Conservation (phyloP, 2,113 vertebrate species). For the Camelus bactrianus region DNA sequence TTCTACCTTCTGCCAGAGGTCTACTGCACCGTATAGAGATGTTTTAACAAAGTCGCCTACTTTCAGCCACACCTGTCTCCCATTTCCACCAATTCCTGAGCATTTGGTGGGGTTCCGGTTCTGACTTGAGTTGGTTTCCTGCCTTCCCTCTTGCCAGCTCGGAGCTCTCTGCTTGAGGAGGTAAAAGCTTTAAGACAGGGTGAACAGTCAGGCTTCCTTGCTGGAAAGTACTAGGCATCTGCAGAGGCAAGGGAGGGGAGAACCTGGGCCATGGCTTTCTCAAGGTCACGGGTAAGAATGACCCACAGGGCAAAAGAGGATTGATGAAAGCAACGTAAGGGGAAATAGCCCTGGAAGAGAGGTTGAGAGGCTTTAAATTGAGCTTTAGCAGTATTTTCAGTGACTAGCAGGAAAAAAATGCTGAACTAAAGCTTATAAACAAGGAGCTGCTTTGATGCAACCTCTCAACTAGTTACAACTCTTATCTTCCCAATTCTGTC, state of each 20-base stretch:
- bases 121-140: background rate
- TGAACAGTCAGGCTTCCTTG: background rate
- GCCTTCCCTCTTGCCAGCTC: background rate
- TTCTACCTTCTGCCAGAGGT: background rate
- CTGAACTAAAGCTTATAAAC: background rate
- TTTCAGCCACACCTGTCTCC: background rate
- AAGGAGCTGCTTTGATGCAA: slow-evolving; percentile 32
- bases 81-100: background rate
- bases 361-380: background rate
- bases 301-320: background rate
- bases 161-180: background rate
- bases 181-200: background rate
- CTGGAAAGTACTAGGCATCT: background rate
- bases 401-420: background rate
- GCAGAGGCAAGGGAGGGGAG: background rate
- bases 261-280: background rate
- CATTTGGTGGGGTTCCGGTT: background rate
- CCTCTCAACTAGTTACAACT: background rate
- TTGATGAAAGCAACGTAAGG: background rate
- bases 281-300: background rate
- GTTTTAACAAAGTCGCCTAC: background rate
- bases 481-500: background rate
- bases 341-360: background rate
- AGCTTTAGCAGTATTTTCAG: background rate
- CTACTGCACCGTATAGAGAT: background rate